Percentiles rank a stretch among this genome's conserved stretches.
Conservation (phyloP, 1,140 invertebrate species). For the Tetramorium alpestre region DNA sequence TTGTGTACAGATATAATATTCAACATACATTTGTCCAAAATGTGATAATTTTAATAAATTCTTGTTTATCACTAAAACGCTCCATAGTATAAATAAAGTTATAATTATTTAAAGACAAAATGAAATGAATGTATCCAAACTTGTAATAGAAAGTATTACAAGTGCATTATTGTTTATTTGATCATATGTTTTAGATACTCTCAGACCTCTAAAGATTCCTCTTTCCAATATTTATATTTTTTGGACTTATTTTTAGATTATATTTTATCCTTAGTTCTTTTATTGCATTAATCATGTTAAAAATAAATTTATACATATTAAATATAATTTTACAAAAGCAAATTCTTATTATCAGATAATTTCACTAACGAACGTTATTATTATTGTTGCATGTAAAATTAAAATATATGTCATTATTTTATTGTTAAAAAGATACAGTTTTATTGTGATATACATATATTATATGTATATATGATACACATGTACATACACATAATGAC, state of each 20-base stretch:
- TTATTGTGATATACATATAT: too few relatives aligned
- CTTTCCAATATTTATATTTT: neutral
- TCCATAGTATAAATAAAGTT: neutral
- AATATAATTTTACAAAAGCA: neutral
- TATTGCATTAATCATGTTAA: neutral
- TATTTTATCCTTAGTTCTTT: neutral
- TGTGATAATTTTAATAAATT: neutral
- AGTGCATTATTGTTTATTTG: neutral
- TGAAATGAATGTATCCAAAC: neutral
- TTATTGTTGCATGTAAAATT: constrained; percentile 22
- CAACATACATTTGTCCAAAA: neutral
- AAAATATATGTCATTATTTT: constrained; percentile 3
- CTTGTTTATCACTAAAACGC: neutral
- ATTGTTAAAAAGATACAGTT: constrained; percentile 10
- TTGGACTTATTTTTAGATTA: neutral
- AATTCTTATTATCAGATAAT: neutral
- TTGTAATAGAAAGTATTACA: neutral
- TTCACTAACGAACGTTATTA: constrained; percentile 1
- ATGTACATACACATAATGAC: neutral
- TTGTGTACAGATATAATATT: constrained; percentile 9
- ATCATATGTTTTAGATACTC: neutral
- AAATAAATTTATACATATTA: neutral
- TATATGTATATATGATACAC: neutral
- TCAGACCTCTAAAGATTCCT: neutral
- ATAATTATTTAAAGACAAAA: neutral